Base-by-base conservation (phyloP, 1,140 invertebrate species). In the Penaeus chinensis region DNA sequence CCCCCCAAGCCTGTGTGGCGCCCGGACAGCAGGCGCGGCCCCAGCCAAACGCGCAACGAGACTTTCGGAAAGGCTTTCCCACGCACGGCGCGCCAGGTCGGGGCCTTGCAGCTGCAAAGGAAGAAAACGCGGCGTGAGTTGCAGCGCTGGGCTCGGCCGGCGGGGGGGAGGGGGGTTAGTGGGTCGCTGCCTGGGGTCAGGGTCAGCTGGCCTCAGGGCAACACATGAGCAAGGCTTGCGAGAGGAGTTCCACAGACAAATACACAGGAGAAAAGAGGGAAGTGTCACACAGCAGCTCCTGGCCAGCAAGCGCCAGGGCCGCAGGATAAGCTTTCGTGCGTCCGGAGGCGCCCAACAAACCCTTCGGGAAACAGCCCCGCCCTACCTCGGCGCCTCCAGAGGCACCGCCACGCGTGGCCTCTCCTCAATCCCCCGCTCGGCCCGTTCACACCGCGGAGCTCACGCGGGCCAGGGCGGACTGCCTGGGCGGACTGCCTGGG, bases 21-120 rank as follows among this genome's bases (percentile, higher is more conserved):
- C 24, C 5, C 20, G 10, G 20, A 47, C 19, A 24, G 80, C 71
- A 47, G 82, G 62, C 13, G 71, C 76, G 54, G 84, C 61, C 27
- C 54, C 63, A 32, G 69, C 66, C 62, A 88, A 54, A 54, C 76
- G 81, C 61, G 80, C 85, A 42, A 47, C 79, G 62, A 87, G 85
- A 32, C 85, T 87, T 54, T 87, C 79, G 37, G 85, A 87, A 61
- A 82, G 77, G 54, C 66, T 82, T 82, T 87, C 78, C 85, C 85
- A 87, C 24, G 85, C 85, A 65, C 85, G 37, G 27, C 79, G 85
- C 85, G 85, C 80, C 85, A 87, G 79, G 85, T 82, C 85, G 20
- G 85, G 85, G 78, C 79, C 79, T 84, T 84, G 87, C 71, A 84
- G 84, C 87, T 88, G 87, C 87, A 88, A 88, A 88, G 87, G 77